Base-by-base conservation (phyloP, 2,113 vertebrate species). In the Hippocampus mohnikei region DNA sequence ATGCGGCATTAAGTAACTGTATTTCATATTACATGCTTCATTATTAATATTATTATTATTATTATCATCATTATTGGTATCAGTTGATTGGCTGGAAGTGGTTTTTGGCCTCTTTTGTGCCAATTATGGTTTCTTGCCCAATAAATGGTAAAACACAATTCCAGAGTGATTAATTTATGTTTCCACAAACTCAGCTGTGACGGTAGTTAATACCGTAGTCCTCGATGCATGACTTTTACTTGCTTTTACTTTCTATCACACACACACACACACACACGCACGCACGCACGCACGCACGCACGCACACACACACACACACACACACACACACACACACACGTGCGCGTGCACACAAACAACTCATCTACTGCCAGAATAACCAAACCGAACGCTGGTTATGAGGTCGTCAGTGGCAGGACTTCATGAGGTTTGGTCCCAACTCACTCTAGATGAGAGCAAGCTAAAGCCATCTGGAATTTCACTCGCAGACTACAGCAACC, bases 331-430 rank as follows among this genome's bases (percentile, higher is more conserved):
- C 65, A 67, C 65, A 67, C 29, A 64, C 46, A 71, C 70, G 74
- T 67, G 29, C n/a, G 29, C 29, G 74, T 67, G 29, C n/a, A 4
- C 29, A 33, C 3, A 33, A 33, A 75, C 23, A 74, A 37, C 62
- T 75, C 62, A 78, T 73, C 75, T 69, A 75, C 37, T 77, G 79
- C 76, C 72, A 82, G 65, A 46, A 41, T 73, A 69, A 74, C 77
- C 73, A 71, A 76, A 77, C 76, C 70, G 78, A 71, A 67, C 65
- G 44, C 46, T 76, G 67, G 64, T 79, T 71, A 77, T 82, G 84
- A 87, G 75, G 72, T 77, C 79, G 74, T 78, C 33, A 74, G n/a
- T 83, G 87, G 85, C 79, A 72, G 53, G 25, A 61, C 53, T 81
- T 72, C 68, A 77, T 78, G 70, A 72, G 64, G 64, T 78, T 65